Conservation (phyloP, 2,797 vertebrate species). For the Melanotaenia pygmaea region DNA sequence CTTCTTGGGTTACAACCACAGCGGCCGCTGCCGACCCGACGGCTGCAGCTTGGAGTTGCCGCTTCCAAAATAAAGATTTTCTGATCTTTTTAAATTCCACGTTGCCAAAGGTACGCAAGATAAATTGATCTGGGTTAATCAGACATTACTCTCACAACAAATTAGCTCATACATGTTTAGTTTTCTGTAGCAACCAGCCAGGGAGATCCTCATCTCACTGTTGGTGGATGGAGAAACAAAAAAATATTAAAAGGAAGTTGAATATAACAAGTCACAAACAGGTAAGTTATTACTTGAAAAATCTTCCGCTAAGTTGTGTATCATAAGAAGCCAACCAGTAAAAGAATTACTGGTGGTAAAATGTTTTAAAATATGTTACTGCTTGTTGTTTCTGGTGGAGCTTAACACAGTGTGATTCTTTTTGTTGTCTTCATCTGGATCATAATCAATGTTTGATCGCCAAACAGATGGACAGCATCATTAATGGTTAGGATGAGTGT, state of each 20-base stretch:
- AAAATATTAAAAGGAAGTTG: too few species aligned
- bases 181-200: neutral
- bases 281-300: too few species aligned
- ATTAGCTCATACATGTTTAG: neutral
- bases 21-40: neutral
- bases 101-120: constrained; percentile 11
- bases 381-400: neutral
- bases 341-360: neutral
- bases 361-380: neutral
- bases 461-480: too few species aligned
- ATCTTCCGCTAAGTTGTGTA: too few species aligned
- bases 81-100: constrained; percentile 7
- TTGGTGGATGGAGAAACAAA: too few species aligned
- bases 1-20: constrained; percentile 14
- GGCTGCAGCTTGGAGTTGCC: constrained; percentile 5
- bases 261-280: neutral
- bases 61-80: constrained; percentile 10
- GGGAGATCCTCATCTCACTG: neutral
- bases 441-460: too few species aligned
- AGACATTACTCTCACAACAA: neutral
- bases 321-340: neutral
- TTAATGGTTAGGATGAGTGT: too few species aligned
- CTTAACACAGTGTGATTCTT: too few species aligned
- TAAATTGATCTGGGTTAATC: constrained; percentile 9
- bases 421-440: too few species aligned